Conservation (phyloP, 2,113 vertebrate genomes). For the Cephalopholis sonnerati region DNA sequence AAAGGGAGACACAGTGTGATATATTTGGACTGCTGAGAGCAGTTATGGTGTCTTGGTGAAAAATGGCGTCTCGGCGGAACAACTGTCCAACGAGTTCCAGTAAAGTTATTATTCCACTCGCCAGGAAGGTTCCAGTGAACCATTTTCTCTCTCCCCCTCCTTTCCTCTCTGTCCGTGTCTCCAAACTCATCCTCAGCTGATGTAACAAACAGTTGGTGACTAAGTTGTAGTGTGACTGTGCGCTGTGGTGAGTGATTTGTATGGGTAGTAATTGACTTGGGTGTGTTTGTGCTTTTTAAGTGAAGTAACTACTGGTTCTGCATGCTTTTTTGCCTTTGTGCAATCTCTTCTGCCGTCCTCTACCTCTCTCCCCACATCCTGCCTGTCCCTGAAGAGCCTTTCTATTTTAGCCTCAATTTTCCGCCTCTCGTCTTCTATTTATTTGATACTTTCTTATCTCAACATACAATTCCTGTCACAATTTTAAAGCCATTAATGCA, state of each 20-base stretch:
- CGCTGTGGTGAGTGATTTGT: conserved; percentile 77
- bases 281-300: conserved; percentile 80
- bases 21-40: conserved; percentile 44
- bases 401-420: conserved; percentile 48
- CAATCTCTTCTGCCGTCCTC: conserved; percentile 15
- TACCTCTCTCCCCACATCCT: conserved; percentile 45
- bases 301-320: conserved; percentile 79
- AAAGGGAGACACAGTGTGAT: conserved; percentile 38
- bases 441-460: conserved; percentile 64
- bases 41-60: conserved; percentile 45
- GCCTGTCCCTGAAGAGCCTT: conserved; percentile 31
- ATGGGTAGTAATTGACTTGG: conserved; percentile 85
- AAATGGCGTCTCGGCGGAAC: conserved; percentile 51
- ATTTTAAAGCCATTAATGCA: conserved; percentile 27
- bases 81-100: conserved; percentile 72
- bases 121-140: conserved; percentile 74
- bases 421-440: conserved; percentile 40
- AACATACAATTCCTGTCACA: conserved; percentile 26
- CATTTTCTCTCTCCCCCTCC: conserved; percentile 51
- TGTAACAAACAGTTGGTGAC: conserved; percentile 76
- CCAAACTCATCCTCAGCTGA: conserved; percentile 66
- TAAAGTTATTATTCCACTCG: conserved; percentile 62
- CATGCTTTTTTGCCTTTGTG: conserved; percentile 68
- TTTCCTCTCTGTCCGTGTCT: conserved; percentile 46
- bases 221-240: conserved; percentile 68